Conservation (phyloP, 2,888 invertebrate species). For the Cataglyphis livida region DNA sequence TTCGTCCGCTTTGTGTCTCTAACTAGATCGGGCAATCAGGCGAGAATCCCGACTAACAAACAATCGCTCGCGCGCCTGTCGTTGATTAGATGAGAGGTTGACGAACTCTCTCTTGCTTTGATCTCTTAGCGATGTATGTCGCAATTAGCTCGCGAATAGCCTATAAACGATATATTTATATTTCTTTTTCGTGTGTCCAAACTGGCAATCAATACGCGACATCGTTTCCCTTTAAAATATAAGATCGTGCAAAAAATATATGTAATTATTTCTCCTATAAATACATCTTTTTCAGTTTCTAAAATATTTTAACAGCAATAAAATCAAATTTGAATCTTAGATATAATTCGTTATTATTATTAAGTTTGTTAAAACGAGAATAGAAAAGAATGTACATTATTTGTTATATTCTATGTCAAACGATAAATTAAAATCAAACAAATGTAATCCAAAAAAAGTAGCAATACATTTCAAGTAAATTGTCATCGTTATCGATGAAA, state of each 20-base stretch:
- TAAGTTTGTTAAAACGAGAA: neutral
- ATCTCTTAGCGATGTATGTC: neutral
- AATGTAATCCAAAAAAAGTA: too few relatives aligned
- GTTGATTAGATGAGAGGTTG: slow-evolving; percentile 62
- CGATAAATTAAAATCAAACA: neutral
- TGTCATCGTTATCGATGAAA: neutral
- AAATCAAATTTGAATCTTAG: neutral
- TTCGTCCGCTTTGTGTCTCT: slow-evolving; percentile 8
- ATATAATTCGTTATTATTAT: neutral
- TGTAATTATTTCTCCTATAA: neutral
- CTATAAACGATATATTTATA: neutral
- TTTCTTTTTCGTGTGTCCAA: neutral
- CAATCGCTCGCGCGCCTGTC: slow-evolving; percentile 41
- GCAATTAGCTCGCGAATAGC: neutral
- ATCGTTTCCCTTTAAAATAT: neutral
- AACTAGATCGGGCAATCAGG: slow-evolving; percentile 51
- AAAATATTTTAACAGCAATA: neutral
- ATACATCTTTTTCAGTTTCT: neutral
- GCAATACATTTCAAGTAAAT: neutral
- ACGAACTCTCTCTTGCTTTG: slow-evolving; percentile 52
- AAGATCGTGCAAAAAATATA: neutral
- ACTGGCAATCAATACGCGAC: neutral
- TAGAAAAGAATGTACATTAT: neutral
- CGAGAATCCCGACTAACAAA: slow-evolving; percentile 44
- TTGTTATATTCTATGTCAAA: neutral